phyloP scores from a whole-genome alignment of 2,797 vertebrate species.

The Anabacerthia variegaticeps region DNA sequence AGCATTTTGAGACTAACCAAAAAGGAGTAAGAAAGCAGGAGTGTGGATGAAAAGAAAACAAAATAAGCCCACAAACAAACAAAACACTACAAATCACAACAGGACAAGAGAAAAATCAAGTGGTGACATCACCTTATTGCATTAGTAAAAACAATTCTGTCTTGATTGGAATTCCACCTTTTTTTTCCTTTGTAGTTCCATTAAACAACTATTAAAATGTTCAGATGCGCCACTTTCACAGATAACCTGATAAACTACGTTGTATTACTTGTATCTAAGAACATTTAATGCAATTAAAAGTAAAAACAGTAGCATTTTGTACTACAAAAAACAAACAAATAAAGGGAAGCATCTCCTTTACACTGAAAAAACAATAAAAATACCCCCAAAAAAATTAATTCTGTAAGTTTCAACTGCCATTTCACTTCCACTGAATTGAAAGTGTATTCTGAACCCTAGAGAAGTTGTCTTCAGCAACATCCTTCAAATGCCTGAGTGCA shows the following conservation, averaged over 20 bases:
- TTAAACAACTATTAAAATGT: not conserved
- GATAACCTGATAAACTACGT: not conserved
- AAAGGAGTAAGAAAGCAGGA: not conserved
- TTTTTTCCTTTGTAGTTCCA: not conserved
- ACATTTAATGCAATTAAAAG: not conserved
- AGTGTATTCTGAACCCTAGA: not conserved
- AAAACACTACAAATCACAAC: slow-evolving; percentile 50
- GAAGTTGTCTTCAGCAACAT: not conserved
- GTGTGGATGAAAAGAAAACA: not conserved
- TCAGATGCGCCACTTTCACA: not conserved
- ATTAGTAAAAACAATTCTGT: not conserved
- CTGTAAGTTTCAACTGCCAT: not conserved
- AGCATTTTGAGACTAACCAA: not conserved
- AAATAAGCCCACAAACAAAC: slow-evolving; percentile 22
- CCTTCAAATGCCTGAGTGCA: not conserved
- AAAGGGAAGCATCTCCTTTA: not conserved
- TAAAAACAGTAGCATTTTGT: not conserved
- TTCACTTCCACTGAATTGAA: not conserved
- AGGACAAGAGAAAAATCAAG: slow-evolving; percentile 36
- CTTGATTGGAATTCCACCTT: not conserved
- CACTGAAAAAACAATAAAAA: not conserved
- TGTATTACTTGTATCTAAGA: not conserved
- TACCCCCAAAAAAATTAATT: not conserved
- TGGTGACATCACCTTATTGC: not conserved
- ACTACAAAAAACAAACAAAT: not conserved